phyloP scores from a whole-genome alignment of 64 coral and sea anemone genomes.

The Pocillopora damicornis region DNA sequence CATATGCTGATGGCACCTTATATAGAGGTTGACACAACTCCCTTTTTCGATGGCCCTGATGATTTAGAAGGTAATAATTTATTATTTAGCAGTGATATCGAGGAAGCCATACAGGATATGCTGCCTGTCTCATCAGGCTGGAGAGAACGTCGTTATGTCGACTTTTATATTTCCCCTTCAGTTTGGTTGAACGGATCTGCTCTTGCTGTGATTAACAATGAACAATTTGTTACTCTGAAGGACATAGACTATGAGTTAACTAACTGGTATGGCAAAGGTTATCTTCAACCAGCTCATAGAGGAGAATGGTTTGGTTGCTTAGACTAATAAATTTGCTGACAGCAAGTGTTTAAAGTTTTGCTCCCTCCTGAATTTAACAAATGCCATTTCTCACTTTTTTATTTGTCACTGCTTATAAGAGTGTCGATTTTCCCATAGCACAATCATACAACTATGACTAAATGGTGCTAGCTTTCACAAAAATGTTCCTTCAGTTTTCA shows the following conservation, averaged over 20 bases:
- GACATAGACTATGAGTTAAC: not conserved
- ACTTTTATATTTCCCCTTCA: slow-evolving; percentile 6
- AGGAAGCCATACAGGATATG: not conserved
- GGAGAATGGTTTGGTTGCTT: not conserved
- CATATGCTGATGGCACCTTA: slow-evolving; percentile 1
- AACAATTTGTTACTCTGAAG: slow-evolving; percentile 21
- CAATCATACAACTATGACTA: too few relatives aligned
- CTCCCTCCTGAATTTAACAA: too few relatives aligned
- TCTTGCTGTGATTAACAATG: slow-evolving; percentile 23
- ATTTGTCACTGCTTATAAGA: too few relatives aligned
- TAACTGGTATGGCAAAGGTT: slow-evolving; percentile 32
- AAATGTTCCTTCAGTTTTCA: too few relatives aligned
- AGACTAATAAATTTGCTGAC: not conserved
- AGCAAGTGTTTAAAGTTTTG: too few relatives aligned
- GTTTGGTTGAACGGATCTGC: slow-evolving; percentile 17
- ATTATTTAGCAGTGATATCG: slow-evolving; percentile 2
- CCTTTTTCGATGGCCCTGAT: slow-evolving; percentile 39
- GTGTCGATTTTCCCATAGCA: too few relatives aligned
- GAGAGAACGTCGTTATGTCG: slow-evolving; percentile 14
- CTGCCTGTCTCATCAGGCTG: not conserved
- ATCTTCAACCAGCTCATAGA: not conserved
- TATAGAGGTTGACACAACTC: slow-evolving; percentile 7
- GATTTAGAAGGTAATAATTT: slow-evolving; percentile 18
- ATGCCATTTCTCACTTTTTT: too few relatives aligned
- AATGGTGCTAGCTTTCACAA: too few relatives aligned